phyloP scores from a whole-genome alignment of 2,113 vertebrate species.

The human (Homo sapiens) region GRCh38 chr9:21602001-21602500 shows the following conservation, averaged over 20 bases:
- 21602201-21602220: not conserved
- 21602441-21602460: not conserved
- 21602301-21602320: not conserved
- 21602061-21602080: not conserved
- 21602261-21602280: not conserved
- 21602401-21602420: not conserved
- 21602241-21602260: not conserved
- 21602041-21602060: not conserved
- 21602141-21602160: not conserved
- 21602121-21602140: not conserved
- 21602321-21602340: not conserved
- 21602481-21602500: not conserved
- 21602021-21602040: not conserved
- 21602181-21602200: not conserved
- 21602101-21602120: not conserved
- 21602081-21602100: not conserved
- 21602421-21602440: conserved; percentile 25
- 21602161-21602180: not conserved
- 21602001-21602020: not conserved
- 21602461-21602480: not conserved
- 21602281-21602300: not conserved
- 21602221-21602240: not conserved
- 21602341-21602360: not conserved
- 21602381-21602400: not conserved
- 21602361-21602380: not conserved